Evolutionary conservation across 2,888 invertebrate genomes (phyloP), one percentile per base, ranked within the genome.

Genomic region (Philereme transversata): DNA sequence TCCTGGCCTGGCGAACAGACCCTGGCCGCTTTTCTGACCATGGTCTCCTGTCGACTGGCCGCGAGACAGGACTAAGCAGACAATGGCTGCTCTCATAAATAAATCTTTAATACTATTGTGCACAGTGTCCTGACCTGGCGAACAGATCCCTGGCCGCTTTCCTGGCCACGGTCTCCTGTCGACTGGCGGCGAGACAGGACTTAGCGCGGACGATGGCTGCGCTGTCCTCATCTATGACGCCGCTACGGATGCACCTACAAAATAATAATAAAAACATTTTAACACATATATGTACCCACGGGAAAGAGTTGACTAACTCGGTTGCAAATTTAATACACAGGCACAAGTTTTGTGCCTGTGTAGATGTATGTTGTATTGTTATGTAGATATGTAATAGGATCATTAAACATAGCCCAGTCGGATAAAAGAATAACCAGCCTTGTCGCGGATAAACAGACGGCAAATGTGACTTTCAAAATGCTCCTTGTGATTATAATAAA

Each of bases 111-210:
- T 22, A 22, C 22, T 22, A 22, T 22, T 22, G 7, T 36, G 36
- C 36, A 36, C 8, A 10, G 5, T 36, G 4, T 7, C 40, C n/a
- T 56, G 22, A 96, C 96, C 95, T 96, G n/a, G 96, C 95, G 81
- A 98, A 98, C 66, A 98, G 94, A 81, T 97, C 96, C 56, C 96
- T 93, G 0, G 98, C 98, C 0, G 98, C 98, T 86, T 96, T 96
- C 65, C 97, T 94, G 0, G 97, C 97, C 38, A 97, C 94, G 62
- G 97, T 97, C 82, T 98, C 98, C 74, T 97, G 96, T 51, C 96
- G 94, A 4, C 97, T 96, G 91, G 97, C 98, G 0, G 95, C 95
- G 9, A 98, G 92, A 77, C 98, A 98, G 55, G 95, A 94, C 79
- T 92, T 92, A 33, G 92, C 92, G 43, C 92, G 86, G 8, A 92